phyloP scores from a whole-genome alignment of 2,797 vertebrate genomes.

The Scolopax rusticola region DNA sequence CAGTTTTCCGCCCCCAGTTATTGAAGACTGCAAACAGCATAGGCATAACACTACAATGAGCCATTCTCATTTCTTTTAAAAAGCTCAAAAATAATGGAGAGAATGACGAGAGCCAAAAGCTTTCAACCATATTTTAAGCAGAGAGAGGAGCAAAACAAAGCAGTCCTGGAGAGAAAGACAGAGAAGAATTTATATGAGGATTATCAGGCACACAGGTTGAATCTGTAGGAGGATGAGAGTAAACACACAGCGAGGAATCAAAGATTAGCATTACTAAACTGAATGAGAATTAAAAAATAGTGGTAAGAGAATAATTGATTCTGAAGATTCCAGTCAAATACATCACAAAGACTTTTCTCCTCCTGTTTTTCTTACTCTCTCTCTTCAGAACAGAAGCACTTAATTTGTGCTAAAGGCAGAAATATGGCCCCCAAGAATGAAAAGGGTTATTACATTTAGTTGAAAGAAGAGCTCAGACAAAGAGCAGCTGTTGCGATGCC shows the following conservation, averaged over 20 bases:
- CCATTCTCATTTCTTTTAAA: neutral
- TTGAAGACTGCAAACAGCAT: neutral
- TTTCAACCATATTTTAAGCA: neutral
- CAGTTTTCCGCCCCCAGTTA: neutral
- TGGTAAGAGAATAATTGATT: conserved; percentile 24
- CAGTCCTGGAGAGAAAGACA: neutral
- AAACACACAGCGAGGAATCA: conserved; percentile 38
- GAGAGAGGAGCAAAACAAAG: conserved; percentile 17
- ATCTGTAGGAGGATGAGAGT: conserved; percentile 41
- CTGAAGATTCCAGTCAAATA: conserved; percentile 60
- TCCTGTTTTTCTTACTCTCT: neutral
- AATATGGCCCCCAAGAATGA: neutral
- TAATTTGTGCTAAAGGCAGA: conserved; percentile 35
- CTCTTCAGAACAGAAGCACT: conserved; percentile 29
- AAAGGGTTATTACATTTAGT: neutral
- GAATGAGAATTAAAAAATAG: conserved; percentile 47
- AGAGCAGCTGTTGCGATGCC: neutral
- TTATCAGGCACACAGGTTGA: conserved; percentile 39
- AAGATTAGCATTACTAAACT: conserved; percentile 55
- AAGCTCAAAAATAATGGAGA: neutral
- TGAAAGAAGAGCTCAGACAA: neutral
- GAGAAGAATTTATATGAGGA: conserved; percentile 51
- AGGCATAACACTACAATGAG: neutral
- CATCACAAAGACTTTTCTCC: conserved; percentile 25
- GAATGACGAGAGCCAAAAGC: neutral